These are phyloP conservation scores for Choreutis nemorana DNA, from an alignment of 2,888 invertebrate genomes.

Conservation along the genomic window DNA sequence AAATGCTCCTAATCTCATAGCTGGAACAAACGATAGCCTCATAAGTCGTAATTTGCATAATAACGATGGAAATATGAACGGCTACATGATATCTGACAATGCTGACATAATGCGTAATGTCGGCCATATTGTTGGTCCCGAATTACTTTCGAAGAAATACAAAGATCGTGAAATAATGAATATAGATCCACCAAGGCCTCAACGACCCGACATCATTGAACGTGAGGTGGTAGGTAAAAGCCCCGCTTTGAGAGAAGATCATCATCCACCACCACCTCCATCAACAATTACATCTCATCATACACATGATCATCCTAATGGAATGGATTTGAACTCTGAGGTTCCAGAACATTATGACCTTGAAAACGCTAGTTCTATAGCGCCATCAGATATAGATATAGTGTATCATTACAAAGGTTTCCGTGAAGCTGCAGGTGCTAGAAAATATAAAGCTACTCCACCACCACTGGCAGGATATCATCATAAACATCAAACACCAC, in stretches of 20 bases:
- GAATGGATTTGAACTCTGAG: slow-evolving; percentile 79
- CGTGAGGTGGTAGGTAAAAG: slow-evolving; percentile 87
- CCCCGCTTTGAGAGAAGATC: slow-evolving; percentile 79
- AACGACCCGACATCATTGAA: slow-evolving; percentile 94
- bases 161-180: slow-evolving; percentile 85
- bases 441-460: slow-evolving; percentile 89
- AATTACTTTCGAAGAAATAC: slow-evolving; percentile 87
- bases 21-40: slow-evolving; percentile 73
- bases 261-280: slow-evolving; percentile 81
- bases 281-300: slow-evolving; percentile 76
- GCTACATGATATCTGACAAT: slow-evolving; percentile 76
- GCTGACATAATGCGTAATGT: slow-evolving; percentile 80
- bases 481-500: slow-evolving; percentile 78
- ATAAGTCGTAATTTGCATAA: slow-evolving; percentile 74
- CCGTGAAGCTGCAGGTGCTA: slow-evolving; percentile 81
- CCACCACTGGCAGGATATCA: slow-evolving; percentile 80
- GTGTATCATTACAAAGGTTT: slow-evolving; percentile 96
- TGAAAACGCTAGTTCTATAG: slow-evolving; percentile 97
- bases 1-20: slow-evolving; percentile 72
- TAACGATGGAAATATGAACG: slow-evolving; percentile 74
- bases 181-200: slow-evolving; percentile 77
- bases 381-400: slow-evolving; percentile 96
- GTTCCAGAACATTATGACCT: slow-evolving; percentile 94
- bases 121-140: slow-evolving; percentile 83
- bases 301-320: slow-evolving; percentile 75